A percentile compares a stretch with the other conserved stretches of the same genome.
Conservation (phyloP, 2,888 invertebrate species). For the Eretmocerus hayati region DNA sequence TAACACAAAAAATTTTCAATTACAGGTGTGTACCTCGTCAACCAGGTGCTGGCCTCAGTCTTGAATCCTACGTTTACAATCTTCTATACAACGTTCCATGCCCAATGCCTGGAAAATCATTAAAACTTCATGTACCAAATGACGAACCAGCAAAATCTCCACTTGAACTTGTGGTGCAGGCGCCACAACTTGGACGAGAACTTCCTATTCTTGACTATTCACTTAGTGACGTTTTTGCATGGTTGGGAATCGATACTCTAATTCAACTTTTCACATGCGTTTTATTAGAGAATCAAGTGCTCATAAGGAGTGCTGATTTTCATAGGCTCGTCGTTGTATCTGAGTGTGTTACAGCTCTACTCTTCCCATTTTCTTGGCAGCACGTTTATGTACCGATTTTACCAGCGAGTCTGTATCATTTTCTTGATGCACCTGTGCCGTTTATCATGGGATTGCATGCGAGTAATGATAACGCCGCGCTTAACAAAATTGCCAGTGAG, state of each 20-base stretch:
- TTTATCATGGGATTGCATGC: slow-evolving; percentile 89
- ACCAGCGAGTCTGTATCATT: slow-evolving; percentile 89
- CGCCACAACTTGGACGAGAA: slow-evolving; percentile 72
- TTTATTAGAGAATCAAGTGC: slow-evolving; percentile 91
- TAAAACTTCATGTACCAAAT: slow-evolving; percentile 49
- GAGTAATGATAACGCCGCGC: slow-evolving; percentile 44
- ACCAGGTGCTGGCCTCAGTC: slow-evolving; percentile 68
- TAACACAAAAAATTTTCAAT: slow-evolving; percentile 15
- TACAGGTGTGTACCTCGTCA: slow-evolving; percentile 70
- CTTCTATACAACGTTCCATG: slow-evolving; percentile 88
- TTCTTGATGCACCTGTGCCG: slow-evolving; percentile 97
- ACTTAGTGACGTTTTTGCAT: slow-evolving; percentile 76
- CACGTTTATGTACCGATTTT: slow-evolving; percentile 97
- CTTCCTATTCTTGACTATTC: slow-evolving; percentile 93
- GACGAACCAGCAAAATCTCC: slow-evolving; percentile 44
- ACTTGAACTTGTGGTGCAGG: slow-evolving; percentile 59
- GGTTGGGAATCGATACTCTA: slow-evolving; percentile 86
- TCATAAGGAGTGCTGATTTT: slow-evolving; percentile 89
- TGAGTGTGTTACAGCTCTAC: slow-evolving; percentile 81
- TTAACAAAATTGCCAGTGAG: slow-evolving; percentile 49
- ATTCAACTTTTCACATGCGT: slow-evolving; percentile 92
- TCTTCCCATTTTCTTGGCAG: slow-evolving; percentile 96
- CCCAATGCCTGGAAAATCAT: slow-evolving; percentile 82
- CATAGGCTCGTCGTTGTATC: slow-evolving; percentile 94
- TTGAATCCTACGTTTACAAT: slow-evolving; percentile 94